phyloP scores from a whole-genome alignment of 2,797 vertebrate species.

The Thaleichthys pacificus region DNA sequence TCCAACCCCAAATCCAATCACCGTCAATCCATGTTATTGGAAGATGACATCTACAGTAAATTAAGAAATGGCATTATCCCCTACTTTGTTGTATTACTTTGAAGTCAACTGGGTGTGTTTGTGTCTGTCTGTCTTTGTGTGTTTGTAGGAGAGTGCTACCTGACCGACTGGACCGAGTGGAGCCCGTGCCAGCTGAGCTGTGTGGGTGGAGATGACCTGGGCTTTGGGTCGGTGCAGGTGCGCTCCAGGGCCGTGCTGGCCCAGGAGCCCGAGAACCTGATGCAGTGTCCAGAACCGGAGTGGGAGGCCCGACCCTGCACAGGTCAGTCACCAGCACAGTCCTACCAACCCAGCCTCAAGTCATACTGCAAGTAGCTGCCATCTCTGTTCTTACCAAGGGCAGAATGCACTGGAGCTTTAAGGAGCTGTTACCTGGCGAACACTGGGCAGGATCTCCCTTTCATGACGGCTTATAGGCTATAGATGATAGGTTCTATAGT shows the following conservation, averaged over 20 bases:
- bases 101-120: neutral
- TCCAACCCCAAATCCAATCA: neutral
- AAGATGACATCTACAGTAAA: too few relatives aligned
- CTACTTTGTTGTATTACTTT: neutral
- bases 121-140: neutral
- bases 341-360: neutral
- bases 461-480: too few relatives aligned
- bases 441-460: too few relatives aligned
- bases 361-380: neutral
- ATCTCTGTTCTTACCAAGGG: too few relatives aligned
- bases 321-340: constrained; percentile 66
- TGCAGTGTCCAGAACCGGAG: constrained; percentile 90
- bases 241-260: constrained; percentile 89
- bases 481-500: neutral
- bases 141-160: constrained; percentile 90
- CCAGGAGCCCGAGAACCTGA: constrained; percentile 91
- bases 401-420: too few relatives aligned
- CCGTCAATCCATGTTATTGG: too few relatives aligned
- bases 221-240: constrained; percentile 90
- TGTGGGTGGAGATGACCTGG: constrained; percentile 86
- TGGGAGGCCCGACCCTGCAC: constrained; percentile 88
- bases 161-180: constrained; percentile 94
- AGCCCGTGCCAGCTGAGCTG: constrained; percentile 92
- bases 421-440: too few relatives aligned
- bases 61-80: neutral